Base-by-base conservation (phyloP, 2,888 invertebrate species). In the Biston betularia region DNA sequence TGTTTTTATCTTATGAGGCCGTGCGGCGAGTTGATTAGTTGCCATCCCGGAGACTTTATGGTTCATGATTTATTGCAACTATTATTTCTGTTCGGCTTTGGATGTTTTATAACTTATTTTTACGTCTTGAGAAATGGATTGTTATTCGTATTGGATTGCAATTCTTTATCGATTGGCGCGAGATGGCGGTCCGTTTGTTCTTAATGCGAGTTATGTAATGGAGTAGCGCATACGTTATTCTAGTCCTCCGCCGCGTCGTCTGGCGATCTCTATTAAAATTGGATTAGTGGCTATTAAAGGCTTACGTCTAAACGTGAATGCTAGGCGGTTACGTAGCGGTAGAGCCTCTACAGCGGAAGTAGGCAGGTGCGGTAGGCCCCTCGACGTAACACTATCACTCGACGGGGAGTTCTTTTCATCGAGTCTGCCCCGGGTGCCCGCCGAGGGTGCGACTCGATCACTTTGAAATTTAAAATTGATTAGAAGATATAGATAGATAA, bases 1-100 rank as follows among this genome's bases (percentile, higher is more conserved):
- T 75, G 75, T 73, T 74, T 75, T 68, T 69, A 70, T 68, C 74
- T 72, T 70, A 72, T 68, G 71, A 72, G 69, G 72, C 68, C 69
- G 69, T 38, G 59, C 35, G 59, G 64, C 64, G 59, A 35, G 57
- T 67, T 67, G 67, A 67, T 67, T 67, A 67, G 67, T 67, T 50
- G 58, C 42, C 48, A 50, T 34, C 34, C 33, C 48, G 38, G 48
- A 35, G 67, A 63, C 67, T 63, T 63, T 67, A 67, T 67, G 63
- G 63, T 46, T 33, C 49, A 54, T 67, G 67, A 67, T 67, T 67
- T 67, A 67, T 67, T 58, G 58, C 40, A 7, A 50, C 63, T 38
- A 59, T 65, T 50, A 40, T 59, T 59, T 55, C 38, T 40, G 33
- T 49, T 63, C 38, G 52, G 2, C 35, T 40, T 10, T n/a, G 34